Conservation (phyloP, 2,888 invertebrate genomes). For the Creontiades dilutus region DNA sequence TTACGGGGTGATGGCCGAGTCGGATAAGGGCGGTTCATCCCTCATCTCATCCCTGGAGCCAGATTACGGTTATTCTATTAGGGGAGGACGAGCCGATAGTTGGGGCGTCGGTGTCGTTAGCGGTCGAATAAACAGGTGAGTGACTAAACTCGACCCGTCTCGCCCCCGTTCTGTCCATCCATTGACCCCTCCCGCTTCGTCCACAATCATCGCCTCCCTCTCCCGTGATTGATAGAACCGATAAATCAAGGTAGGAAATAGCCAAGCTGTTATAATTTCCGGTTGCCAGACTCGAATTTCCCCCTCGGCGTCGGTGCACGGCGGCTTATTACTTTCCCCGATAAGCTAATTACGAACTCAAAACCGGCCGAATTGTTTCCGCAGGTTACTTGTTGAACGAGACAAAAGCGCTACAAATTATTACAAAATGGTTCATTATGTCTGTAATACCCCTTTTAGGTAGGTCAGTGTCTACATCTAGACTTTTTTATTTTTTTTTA, state of each 20-base stretch:
- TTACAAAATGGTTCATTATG: too few species aligned
- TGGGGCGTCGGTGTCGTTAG: conserved; percentile 28
- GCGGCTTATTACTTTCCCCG: conserved; percentile 3
- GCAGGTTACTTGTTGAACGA: not conserved
- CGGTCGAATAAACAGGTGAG: conserved; percentile 39
- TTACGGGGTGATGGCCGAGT: not conserved
- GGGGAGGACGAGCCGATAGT: conserved; percentile 26
- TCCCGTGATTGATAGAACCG: conserved; percentile 34
- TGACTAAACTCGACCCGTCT: not conserved
- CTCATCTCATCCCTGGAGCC: not conserved
- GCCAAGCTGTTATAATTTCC: conserved; percentile 36
- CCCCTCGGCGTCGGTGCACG: not conserved
- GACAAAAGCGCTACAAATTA: too few species aligned
- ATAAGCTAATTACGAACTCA: not conserved
- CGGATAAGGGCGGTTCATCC: not conserved
- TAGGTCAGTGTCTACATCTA: too few species aligned
- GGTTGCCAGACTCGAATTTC: not conserved
- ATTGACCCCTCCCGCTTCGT: not conserved
- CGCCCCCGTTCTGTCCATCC: not conserved
- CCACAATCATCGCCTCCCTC: not conserved
- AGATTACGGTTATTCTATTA: conserved; percentile 39
- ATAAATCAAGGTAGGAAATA: conserved; percentile 35
- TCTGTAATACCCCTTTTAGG: too few species aligned
- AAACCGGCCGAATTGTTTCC: not conserved
- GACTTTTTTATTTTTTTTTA: too few species aligned